Conservation (phyloP, 2,113 vertebrate species). For the Myanophis thanlyinensis region DNA sequence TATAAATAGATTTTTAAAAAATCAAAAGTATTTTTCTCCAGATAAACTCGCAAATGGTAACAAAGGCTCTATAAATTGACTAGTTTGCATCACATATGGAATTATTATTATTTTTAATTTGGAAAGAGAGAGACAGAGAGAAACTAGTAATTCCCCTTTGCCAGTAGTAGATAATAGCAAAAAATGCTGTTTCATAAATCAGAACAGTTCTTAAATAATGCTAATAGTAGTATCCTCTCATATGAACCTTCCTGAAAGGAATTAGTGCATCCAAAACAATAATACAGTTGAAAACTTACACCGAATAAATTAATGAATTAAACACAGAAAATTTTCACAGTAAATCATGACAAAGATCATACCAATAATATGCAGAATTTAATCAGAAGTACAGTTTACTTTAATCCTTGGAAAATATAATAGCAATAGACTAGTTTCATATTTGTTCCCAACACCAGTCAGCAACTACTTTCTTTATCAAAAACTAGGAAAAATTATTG, state of each 20-base stretch:
- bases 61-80: not conserved
- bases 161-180: not conserved
- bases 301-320: not conserved
- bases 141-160: not conserved
- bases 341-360: not conserved
- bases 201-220: not conserved
- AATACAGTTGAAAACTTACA: not conserved
- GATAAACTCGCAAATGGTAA: not conserved
- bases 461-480: not conserved
- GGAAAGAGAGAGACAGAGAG: not conserved
- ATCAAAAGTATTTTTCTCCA: not conserved
- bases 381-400: not conserved
- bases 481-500: not conserved
- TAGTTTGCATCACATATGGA: not conserved
- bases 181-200: not conserved
- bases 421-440: not conserved
- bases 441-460: not conserved
- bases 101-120: not conserved
- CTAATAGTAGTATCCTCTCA: not conserved
- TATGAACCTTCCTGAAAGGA: not conserved
- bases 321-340: not conserved
- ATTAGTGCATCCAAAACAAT: not conserved
- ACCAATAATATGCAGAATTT: not conserved
- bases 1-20: not conserved
- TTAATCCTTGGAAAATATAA: not conserved